Base-by-base conservation (phyloP, 1,140 invertebrate genomes). In the Latrodectus geometricus region DNA sequence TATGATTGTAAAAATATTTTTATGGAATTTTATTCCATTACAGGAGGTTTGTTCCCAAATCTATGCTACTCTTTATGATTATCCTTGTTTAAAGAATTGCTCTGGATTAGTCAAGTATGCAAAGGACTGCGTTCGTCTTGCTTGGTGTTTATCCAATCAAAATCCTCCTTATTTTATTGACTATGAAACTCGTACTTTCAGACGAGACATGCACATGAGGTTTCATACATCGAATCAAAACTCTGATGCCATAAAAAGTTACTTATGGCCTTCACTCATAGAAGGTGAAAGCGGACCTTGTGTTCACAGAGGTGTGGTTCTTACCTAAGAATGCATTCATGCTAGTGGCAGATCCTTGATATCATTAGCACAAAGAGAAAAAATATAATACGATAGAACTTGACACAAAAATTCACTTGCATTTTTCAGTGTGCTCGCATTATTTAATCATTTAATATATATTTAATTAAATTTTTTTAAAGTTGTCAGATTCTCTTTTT, bases 61-160 rank as follows among this genome's bases (percentile, higher is more conserved):
- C 68, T 94, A 93, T 92, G 92, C 93, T 14, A 95, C 95, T 4
- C 90, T 95, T 20, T 95, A 94, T 89, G 95, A 95, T 90, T 96
- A 95, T 90, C 95, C 95, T 8, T 94, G 93, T 89, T 91, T 96
- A 12, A 94, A 93, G 89, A 90, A 90, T 14, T 95, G 94, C 89
- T 88, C 92, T 21, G 94, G 93, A 69, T 91, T 95, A 14, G 90
- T 92, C 69, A 92, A 92, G 66, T 96, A 95, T 89, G 93, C 95
- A 8, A 89, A 92, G 69, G 92, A 93, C 50, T 94, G 94, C 89
- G 93, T 95, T 20, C 91, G 92, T 56, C 89, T 95, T 11, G 94
- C 94, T 0, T 95, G 95, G 95, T 92, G 92, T n/a, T 90, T 93
- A 89, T 91, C 90, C 72, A 94, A 92, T 90, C 93, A 91, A 91